Conservation (phyloP, 2,797 vertebrate genomes). For the Lagorchestes hirsutus region DNA sequence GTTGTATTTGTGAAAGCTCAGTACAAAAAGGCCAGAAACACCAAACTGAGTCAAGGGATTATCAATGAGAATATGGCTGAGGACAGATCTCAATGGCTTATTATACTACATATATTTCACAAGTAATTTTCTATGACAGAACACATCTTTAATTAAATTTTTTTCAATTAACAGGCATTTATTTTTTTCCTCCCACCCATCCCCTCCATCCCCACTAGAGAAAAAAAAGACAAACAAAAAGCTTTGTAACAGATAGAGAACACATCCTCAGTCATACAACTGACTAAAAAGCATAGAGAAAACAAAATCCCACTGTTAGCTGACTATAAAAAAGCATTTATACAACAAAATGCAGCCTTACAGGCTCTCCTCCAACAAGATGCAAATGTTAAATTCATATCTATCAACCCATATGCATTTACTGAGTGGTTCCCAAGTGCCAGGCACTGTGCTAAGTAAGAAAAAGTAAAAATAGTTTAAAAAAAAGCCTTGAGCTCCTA, state of each 20-base stretch:
- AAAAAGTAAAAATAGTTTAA: background rate
- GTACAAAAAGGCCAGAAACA: background rate
- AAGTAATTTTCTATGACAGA: background rate
- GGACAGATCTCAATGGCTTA: background rate
- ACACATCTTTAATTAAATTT: background rate
- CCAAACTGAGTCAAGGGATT: background rate
- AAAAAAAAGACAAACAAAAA: background rate
- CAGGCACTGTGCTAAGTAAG: background rate
- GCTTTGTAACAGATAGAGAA: background rate
- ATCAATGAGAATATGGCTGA: background rate
- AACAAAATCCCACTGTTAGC: background rate
- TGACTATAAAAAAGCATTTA: background rate
- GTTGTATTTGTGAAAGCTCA: background rate
- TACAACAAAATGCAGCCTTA: background rate
- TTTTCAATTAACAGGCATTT: background rate
- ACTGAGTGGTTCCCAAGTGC: background rate
- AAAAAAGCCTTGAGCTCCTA: background rate
- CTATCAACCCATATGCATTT: background rate
- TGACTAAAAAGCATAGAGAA: background rate
- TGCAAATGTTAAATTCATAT: background rate
- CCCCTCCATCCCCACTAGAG: background rate
- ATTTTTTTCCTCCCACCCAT: background rate
- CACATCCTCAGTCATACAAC: background rate
- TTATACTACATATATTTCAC: background rate
- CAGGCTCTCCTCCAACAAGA: background rate